Percentiles rank a stretch among this genome's conserved stretches.
phyloP scores from a whole-genome alignment of 2,113 vertebrate genomes.

The Bettongia penicillata region DNA sequence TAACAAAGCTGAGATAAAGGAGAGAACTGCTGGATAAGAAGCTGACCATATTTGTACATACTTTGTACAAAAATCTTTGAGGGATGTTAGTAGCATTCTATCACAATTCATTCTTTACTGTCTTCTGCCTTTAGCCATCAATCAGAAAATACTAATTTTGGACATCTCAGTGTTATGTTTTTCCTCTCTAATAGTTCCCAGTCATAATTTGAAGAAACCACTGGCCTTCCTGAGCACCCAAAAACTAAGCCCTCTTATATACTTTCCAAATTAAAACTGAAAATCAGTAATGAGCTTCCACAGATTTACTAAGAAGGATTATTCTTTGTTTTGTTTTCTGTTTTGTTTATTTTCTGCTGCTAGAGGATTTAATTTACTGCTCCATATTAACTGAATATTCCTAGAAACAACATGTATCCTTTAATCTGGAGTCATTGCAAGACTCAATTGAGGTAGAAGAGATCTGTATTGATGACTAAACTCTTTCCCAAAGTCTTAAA shows the following conservation, averaged over 20 bases:
- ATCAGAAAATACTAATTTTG: not conserved
- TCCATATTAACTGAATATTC: not conserved
- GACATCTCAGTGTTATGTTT: rapidly evolving
- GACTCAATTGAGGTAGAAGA: not conserved
- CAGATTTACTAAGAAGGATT: not conserved
- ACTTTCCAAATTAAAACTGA: not conserved
- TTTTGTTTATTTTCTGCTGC: not conserved
- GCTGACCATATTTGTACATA: no score
- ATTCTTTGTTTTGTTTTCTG: not conserved
- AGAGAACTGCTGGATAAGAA: slow-evolving; percentile 8
- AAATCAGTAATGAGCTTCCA: rapidly evolving
- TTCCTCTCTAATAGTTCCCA: rapidly evolving
- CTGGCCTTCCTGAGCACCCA: not conserved
- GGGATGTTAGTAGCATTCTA: rapidly evolving
- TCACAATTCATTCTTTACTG: rapidly evolving
- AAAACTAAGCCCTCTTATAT: not conserved
- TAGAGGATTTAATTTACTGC: not conserved
- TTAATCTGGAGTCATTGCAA: rapidly evolving
- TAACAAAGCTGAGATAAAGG: not conserved
- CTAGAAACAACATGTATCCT: rapidly evolving
- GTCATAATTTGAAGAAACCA: rapidly evolving
- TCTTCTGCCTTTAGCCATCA: not conserved
- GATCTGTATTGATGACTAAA: not conserved
- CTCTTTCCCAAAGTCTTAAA: no score
- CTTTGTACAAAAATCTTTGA: not conserved